Evolutionary conservation across 2,113 vertebrate genomes (phyloP).

Genomic region (Dolichotis patagonum): DNA sequence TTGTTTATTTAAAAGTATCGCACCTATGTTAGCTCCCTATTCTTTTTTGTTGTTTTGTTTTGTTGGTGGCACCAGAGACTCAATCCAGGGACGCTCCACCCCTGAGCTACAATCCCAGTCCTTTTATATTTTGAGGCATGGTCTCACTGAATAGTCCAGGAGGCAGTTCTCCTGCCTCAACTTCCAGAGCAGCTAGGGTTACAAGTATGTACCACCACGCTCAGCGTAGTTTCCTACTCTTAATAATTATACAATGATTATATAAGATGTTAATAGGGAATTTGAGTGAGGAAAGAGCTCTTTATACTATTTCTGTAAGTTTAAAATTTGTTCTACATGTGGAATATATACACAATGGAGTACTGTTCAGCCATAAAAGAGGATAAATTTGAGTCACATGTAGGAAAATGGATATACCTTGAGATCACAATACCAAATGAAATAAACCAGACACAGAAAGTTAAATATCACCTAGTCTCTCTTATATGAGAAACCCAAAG

Average conservation of each 20-base stretch:
- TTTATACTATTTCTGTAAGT: neutral
- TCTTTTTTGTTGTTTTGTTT: neutral
- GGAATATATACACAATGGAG: neutral
- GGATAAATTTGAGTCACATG: neutral
- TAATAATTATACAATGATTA: neutral
- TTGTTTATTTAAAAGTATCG: neutral
- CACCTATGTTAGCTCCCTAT: neutral
- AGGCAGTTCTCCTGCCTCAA: neutral
- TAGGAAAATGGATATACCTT: neutral
- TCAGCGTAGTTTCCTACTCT: neutral
- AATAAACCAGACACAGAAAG: neutral
- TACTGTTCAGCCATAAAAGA: neutral
- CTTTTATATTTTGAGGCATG: neutral
- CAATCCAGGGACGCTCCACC: neutral
- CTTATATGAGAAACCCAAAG: neutral
- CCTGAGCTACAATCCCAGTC: neutral
- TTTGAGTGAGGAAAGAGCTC: neutral
- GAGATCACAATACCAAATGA: neutral
- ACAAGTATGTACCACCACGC: neutral
- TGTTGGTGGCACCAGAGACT: neutral
- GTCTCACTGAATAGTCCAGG: neutral
- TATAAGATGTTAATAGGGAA: neutral
- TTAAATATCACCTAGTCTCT: neutral
- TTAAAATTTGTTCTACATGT: slow-evolving; percentile 12
- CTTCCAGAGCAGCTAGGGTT: neutral